Conservation (phyloP, 2,113 vertebrate genomes). For the Lanius ludovicianus region DNA sequence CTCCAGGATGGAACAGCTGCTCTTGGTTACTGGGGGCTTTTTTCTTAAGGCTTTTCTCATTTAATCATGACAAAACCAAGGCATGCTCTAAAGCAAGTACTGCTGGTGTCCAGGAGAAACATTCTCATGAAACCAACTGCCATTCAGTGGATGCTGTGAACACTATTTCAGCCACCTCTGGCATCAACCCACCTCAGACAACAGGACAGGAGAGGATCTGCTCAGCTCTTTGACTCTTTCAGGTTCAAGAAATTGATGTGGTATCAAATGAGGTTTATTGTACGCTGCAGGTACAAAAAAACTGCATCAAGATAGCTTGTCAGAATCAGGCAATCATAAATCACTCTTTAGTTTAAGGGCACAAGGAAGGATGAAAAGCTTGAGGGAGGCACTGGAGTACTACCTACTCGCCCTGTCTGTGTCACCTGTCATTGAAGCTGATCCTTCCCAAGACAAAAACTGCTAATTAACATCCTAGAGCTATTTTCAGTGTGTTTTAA, state of each 20-base stretch:
- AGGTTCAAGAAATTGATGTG: slow-evolving; percentile 64
- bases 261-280: slow-evolving; percentile 61
- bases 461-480: neutral
- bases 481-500: neutral
- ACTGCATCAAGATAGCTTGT: neutral
- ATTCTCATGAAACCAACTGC: neutral
- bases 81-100: neutral
- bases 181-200: slow-evolving; percentile 67
- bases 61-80: neutral
- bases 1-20: neutral
- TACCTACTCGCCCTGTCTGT: neutral
- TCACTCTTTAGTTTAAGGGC: neutral
- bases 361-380: neutral
- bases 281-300: slow-evolving; percentile 60
- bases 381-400: neutral
- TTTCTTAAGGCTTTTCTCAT: neutral
- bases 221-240: slow-evolving; percentile 72
- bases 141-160: neutral
- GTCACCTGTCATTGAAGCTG: neutral
- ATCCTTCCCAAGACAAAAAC: neutral
- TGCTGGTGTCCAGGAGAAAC: neutral
- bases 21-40: neutral
- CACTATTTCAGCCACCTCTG: neutral
- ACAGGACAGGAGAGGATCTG: slow-evolving; percentile 69
- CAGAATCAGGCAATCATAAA: neutral